Conservation (phyloP, 2,888 invertebrate species). For the Melanophora roralis region DNA sequence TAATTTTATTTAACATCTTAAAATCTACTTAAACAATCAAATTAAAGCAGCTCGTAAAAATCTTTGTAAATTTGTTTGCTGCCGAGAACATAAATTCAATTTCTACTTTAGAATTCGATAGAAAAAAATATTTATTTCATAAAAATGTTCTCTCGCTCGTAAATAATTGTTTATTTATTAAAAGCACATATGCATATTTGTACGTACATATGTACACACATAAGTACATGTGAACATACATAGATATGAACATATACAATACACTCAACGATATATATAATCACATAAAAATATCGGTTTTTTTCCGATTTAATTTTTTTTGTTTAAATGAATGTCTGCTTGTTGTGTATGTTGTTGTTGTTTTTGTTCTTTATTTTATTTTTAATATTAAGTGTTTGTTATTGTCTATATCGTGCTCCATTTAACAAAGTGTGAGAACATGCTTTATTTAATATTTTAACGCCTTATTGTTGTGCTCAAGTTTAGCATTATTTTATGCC, state of each 20-base stretch:
- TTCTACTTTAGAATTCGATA: neutral
- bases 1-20: too few relatives aligned
- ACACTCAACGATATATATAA: too few relatives aligned
- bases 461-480: constrained; percentile 51
- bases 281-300: too few relatives aligned
- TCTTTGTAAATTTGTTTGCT: neutral
- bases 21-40: too few relatives aligned
- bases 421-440: constrained; percentile 58
- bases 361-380: constrained; percentile 5
- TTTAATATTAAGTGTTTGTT: constrained; percentile 54
- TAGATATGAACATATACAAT: too few relatives aligned
- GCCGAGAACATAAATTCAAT: neutral
- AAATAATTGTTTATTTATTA: neutral
- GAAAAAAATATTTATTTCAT: neutral
- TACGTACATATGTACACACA: neutral
- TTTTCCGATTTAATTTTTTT: too few relatives aligned
- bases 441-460: constrained; percentile 61
- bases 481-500: constrained; percentile 28
- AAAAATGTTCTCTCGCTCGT: neutral
- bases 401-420: constrained; percentile 59
- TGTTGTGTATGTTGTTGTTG: too few relatives aligned
- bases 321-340: too few relatives aligned
- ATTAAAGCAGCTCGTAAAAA: neutral
- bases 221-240: neutral
- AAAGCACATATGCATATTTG: neutral